Evolutionary conservation across 2,888 invertebrate species (phyloP).

Genomic region (Ophion costatus): DNA sequence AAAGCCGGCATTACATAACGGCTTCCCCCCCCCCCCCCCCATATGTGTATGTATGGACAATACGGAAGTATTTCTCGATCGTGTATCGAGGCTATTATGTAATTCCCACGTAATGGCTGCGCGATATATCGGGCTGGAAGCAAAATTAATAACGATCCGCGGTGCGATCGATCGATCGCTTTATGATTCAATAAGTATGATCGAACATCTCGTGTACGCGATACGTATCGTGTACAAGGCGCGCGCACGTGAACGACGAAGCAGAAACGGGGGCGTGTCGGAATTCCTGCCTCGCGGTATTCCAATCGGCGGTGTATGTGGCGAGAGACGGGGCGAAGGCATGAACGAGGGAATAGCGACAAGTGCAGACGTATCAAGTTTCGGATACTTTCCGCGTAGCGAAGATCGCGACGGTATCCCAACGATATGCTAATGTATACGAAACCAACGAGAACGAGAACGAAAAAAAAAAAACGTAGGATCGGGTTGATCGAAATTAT

Average conservation of each 20-base stretch:
- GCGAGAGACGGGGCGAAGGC: background rate
- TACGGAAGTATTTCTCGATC: slow-evolving; percentile 45
- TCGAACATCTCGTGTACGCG: slow-evolving; percentile 40
- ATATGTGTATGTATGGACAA: slow-evolving; percentile 13
- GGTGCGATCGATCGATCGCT: slow-evolving; percentile 23
- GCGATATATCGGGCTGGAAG: slow-evolving; percentile 11
- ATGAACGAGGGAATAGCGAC: background rate
- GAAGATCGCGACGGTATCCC: background rate
- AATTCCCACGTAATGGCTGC: slow-evolving; percentile 46
- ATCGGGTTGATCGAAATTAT: too few relatives aligned
- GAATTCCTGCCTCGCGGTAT: slow-evolving; percentile 16
- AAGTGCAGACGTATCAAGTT: slow-evolving; percentile 6
- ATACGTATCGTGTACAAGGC: slow-evolving; percentile 11
- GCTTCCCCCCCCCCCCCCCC: too few relatives aligned
- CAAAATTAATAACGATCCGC: slow-evolving; percentile 42
- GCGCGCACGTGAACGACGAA: slow-evolving; percentile 16
- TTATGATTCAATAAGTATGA: slow-evolving; percentile 61
- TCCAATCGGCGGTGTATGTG: background rate
- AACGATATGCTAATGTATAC: background rate
- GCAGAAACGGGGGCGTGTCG: slow-evolving; percentile 12
- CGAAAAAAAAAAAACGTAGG: too few relatives aligned
- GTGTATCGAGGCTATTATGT: slow-evolving; percentile 51
- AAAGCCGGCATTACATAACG: background rate
- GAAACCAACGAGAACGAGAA: background rate
- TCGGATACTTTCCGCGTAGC: background rate